A percentile compares a stretch with the other conserved stretches of the same genome.
Conservation (phyloP, 2,888 invertebrate genomes). For the Sisyra nigra region DNA sequence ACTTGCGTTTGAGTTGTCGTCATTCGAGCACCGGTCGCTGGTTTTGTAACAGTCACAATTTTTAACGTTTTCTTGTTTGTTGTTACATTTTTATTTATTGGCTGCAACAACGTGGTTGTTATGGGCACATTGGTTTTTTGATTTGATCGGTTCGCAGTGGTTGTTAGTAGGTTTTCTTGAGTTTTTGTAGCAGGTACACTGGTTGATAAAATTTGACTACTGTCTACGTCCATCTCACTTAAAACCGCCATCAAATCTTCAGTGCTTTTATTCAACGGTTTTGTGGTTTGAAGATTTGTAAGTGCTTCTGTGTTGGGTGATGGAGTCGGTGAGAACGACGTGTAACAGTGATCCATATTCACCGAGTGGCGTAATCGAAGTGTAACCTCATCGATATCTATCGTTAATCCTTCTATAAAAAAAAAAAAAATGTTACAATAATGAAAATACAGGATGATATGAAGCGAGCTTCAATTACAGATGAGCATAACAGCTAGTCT, state of each 20-base stretch:
- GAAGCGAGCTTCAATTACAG: too few relatives aligned
- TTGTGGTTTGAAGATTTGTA: conserved; percentile 19
- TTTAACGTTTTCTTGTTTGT: conserved; percentile 4
- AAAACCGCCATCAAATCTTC: conserved; percentile 11
- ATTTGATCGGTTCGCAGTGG: neutral
- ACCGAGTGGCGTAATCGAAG: conserved; percentile 33
- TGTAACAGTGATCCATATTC: conserved; percentile 70
- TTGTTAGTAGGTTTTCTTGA: neutral
- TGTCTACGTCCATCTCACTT: conserved; percentile 10
- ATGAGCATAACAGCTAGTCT: too few relatives aligned
- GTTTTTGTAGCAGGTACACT: conserved; percentile 6
- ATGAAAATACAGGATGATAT: too few relatives aligned
- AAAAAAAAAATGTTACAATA: conserved; percentile 9
- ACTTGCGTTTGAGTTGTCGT: conserved; percentile 14
- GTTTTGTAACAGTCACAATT: conserved; percentile 7
- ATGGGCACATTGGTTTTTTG: neutral
- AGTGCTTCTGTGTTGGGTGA: conserved; percentile 36
- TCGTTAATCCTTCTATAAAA: conserved; percentile 15
- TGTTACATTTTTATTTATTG: conserved; percentile 4
- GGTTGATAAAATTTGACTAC: conserved; percentile 10
- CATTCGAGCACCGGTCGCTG: conserved; percentile 18
- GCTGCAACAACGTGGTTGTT: neutral
- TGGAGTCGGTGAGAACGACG: conserved; percentile 33
- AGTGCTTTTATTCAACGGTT: conserved; percentile 6
- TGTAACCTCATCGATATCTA: conserved; percentile 34